Evolutionary conservation across 2,113 vertebrate genomes (phyloP), one percentile per base, ranked within the genome.

Genomic region (Seriola aureovittata): DNA sequence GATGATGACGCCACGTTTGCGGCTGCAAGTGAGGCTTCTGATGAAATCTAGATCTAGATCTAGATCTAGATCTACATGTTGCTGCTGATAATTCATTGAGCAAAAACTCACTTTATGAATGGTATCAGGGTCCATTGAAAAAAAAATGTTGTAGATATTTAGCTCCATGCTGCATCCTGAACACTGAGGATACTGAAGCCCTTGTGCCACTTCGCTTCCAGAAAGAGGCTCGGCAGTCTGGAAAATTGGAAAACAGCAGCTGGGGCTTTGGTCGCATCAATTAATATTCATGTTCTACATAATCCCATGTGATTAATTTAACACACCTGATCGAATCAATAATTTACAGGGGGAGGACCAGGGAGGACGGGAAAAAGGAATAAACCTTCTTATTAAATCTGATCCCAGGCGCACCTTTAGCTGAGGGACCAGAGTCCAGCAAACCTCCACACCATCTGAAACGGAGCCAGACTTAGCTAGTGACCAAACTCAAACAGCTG

Each of bases 241-340:
- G 82, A 80, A 92, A 92, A 88, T 68, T 88, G 79, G 74, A 87
- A 89, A 91, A 91, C 89, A 92, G 89, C 92, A 94, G 90, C 93
- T 94, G 92, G 91, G 87, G 86, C 71, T 85, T 80, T 82, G 80
- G 84, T 83, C 1, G 66, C 81, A 84, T 85, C 55, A 91, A 93
- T 94, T 93, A 93, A 94, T 93, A 94, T 93, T 94, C 90, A 93
- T 93, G 92, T 89, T 89, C 59, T 48, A 79, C 84, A 85, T 90
- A 91, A 85, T 93, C 92, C 90, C 91, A 81, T 55, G 86, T 78
- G 93, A 88, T 84, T 90, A 73, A 92, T 94, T 93, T 89, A 90
- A 88, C 81, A 92, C 88, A 95, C 86, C 89, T 94, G 91, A 95
- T 93, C 80, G 88, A 92, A 92, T 91, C 90, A 91, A 93, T 94